phyloP scores from a whole-genome alignment of 2,797 vertebrate genomes.

The Darevskia mixta region DNA sequence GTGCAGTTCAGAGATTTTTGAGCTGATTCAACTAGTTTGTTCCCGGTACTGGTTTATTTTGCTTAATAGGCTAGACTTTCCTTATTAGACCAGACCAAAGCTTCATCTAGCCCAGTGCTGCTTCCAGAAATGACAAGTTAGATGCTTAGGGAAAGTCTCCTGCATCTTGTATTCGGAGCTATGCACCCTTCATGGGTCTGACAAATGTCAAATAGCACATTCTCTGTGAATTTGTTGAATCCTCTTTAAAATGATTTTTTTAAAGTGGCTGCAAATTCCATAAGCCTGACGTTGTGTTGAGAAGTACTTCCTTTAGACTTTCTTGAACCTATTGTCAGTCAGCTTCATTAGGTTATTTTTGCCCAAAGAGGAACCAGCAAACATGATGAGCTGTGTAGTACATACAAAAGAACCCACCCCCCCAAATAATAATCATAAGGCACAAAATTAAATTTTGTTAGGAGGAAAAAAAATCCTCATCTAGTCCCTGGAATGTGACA shows the following conservation, averaged over 20 bases:
- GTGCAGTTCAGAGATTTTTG: no score
- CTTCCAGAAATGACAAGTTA: not conserved
- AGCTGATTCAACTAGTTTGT: no score
- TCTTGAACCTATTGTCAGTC: conserved; percentile 22
- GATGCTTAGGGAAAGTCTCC: not conserved
- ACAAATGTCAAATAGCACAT: not conserved
- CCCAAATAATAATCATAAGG: conserved; percentile 46
- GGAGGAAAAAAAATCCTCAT: conserved; percentile 71
- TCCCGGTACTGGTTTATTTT: no score
- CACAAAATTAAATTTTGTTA: conserved; percentile 72
- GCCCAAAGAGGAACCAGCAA: conserved; percentile 62
- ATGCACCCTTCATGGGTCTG: not conserved
- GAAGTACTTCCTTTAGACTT: conserved; percentile 61
- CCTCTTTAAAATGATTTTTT: not conserved
- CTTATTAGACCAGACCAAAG: not conserved
- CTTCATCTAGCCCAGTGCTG: not conserved
- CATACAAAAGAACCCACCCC: conserved; percentile 56
- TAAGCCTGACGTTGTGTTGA: not conserved
- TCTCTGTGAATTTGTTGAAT: not conserved
- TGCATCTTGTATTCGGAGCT: not conserved
- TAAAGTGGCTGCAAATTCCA: not conserved
- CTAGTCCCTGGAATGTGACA: conserved; percentile 77
- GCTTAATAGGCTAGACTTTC: not conserved
- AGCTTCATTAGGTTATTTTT: conserved; percentile 45
- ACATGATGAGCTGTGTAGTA: conserved; percentile 42